Base-by-base conservation (phyloP, 1,140 invertebrate genomes). In the Drosophila athabasca region DNA sequence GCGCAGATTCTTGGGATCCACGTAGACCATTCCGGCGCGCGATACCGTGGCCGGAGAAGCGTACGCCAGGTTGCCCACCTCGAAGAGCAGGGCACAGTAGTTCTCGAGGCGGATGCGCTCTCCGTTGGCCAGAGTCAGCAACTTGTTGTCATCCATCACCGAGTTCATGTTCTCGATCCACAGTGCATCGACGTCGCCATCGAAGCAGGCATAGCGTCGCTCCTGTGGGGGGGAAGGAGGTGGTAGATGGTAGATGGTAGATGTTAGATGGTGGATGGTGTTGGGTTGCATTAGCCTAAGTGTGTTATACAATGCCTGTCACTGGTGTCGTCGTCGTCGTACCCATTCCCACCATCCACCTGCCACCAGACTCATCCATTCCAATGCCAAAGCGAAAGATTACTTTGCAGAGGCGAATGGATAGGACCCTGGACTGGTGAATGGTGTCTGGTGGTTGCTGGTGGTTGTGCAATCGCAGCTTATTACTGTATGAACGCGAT, bases 131-230 rank as follows among this genome's bases (percentile, higher is more conserved):
- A 98, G 92, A 0, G 97, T 98, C 46, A 98, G 90, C 48, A 98
- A 91, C 90, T 96, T 96, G 90, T 98, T 98, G 91, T 98, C 97
- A 90, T 98, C 97, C 97, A 98, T 98, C 6, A 98, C 97, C 1
- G 97, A 97, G 92, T 98, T 98, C 97, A 98, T 98, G 92, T 98
- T 98, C 92, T 98, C 97, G 71, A 98, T 97, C 97, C 97, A 98
- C 6, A 98, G 92, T 6, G 97, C 95, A 93, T 98, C 97, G 3
- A 98, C 96, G 89, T 98, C 97, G 6, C 97, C 97, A 90, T 98
- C 97, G 92, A 98, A 98, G 48, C 97, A 92, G 68, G 97, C 97
- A 82, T 97, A 98, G 53, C 94, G 94, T 52, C 94, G 93, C 90
- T 97, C 96, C 53, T 94, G 92, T 62, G 35, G 48, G 48, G 24